phyloP scores from a whole-genome alignment of 2,888 invertebrate genomes.

The Napeogenes sylphis region DNA sequence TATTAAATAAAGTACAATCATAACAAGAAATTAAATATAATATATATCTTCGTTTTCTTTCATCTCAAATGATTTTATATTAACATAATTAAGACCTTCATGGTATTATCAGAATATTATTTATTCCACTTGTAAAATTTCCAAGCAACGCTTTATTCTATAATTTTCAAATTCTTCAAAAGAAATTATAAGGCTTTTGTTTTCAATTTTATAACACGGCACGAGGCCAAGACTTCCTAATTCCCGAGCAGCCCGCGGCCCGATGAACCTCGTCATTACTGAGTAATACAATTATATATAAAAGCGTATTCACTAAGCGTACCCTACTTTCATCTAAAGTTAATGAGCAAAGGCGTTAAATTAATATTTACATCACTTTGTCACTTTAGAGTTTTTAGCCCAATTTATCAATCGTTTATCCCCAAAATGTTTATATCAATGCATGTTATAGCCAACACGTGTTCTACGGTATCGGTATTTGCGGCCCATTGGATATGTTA shows the following conservation, averaged over 20 bases:
- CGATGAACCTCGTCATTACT: conserved; percentile 3
- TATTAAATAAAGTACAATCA: too few species aligned
- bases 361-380: too few species aligned
- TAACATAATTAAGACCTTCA: neutral
- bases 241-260: conserved; percentile 23
- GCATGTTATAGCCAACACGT: conserved; percentile 12
- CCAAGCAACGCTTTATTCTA: conserved; percentile 11
- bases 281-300: conserved; percentile 14
- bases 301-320: neutral
- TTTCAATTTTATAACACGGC: conserved; percentile 23
- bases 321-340: neutral
- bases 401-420: too few species aligned
- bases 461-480: conserved; percentile 22
- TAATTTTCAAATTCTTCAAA: conserved; percentile 23
- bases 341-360: neutral
- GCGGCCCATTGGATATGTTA: conserved; percentile 25
- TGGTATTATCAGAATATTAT: neutral
- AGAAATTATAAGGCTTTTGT: conserved; percentile 27
- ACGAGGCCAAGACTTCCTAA: conserved; percentile 22
- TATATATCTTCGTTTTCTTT: neutral
- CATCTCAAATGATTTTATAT: neutral
- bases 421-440: neutral
- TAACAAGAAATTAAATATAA: neutral
- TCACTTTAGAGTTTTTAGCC: too few species aligned
- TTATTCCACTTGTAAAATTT: conserved; percentile 9